Evolutionary conservation across 2,888 invertebrate species (phyloP), one percentile per base, ranked within the genome.

Genomic region (Eucera pruinosa): DNA sequence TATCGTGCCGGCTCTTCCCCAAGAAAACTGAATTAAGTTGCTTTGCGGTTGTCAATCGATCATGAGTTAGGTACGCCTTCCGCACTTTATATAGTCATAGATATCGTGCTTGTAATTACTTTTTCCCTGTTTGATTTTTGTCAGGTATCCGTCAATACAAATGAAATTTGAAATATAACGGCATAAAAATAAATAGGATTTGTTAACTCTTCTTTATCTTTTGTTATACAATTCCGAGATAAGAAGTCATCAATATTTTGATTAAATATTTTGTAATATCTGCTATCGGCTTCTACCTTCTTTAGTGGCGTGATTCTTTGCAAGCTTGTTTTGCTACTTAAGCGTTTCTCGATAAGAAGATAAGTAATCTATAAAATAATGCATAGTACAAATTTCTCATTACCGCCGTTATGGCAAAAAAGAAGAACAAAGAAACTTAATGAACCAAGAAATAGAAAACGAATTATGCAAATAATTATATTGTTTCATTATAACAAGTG

Each of bases 11-110:
- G 4, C 25, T 84, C 71, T 77, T 80, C 67, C 57, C 55, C 68
- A 69, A 82, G 84, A 74, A 78, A 82, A 70, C 77, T 70, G 69
- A 78, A 80, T 84, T 76, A 76, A 82, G 80, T 36, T 30, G 9
- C 27, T 60, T 30, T 30, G 15, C 23, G 15, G 7, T 30, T 36
- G 13, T 54, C 54, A 18, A 55, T 55, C 13, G 55, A 36, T 39
- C 36, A 13, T 11, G 36, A 23, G 39, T 23, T 39, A 18, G 33
- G 20, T 18, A 30, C 20, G 3, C 7, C 52, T 1, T 15, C 5
- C 13, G 30, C 11, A 43, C 1, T 41, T 41, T 41, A n/a, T 5
- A 2, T 6, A 15, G 25, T 11, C 15, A 25, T 41, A n/a, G 15
- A 3, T 9, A 9, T 5, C 13, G 20, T 20, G 7, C 2, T 39